These are phyloP conservation scores for Araneus ventricosus DNA, from an alignment of 1,140 invertebrate genomes.

Conservation along the genomic window DNA sequence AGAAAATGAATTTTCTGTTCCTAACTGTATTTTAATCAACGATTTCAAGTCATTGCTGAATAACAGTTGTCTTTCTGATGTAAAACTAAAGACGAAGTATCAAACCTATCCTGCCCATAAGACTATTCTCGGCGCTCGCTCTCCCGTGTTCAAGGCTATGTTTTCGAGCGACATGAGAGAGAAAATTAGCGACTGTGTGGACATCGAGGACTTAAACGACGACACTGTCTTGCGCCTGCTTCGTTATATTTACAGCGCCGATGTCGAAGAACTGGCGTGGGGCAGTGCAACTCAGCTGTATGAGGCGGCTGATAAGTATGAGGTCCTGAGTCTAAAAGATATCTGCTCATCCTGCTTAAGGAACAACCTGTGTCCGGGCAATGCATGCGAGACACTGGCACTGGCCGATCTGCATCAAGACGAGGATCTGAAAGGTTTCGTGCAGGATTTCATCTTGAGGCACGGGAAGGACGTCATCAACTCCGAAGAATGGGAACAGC, in stretches of 20 bases:
- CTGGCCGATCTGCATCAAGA: background rate
- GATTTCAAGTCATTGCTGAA: background rate
- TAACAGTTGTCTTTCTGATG: slow-evolving; percentile 72
- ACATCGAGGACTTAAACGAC: background rate
- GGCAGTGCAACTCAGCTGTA: background rate
- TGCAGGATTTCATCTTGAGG: background rate
- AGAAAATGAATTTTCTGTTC: background rate
- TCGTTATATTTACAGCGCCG: background rate
- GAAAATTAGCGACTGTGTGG: slow-evolving; percentile 81
- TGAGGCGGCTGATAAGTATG: background rate
- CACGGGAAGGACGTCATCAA: background rate
- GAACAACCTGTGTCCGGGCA: background rate
- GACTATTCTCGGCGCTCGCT: slow-evolving; percentile 96
- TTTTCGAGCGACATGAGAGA: slow-evolving; percentile 98
- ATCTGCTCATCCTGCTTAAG: background rate
- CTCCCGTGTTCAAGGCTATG: slow-evolving; percentile 98
- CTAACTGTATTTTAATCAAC: too few species aligned
- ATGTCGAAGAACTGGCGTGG: background rate
- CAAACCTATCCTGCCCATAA: slow-evolving; percentile 94
- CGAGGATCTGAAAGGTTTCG: background rate
- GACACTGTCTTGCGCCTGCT: background rate
- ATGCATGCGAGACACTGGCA: background rate
- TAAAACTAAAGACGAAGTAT: slow-evolving; percentile 77
- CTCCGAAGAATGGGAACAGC: background rate
- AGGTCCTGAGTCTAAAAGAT: background rate